Percentiles rank a stretch among this genome's conserved stretches.
Evolutionary conservation across 2,113 vertebrate genomes (phyloP).

Genomic region (Clarias macrocephalus): DNA sequence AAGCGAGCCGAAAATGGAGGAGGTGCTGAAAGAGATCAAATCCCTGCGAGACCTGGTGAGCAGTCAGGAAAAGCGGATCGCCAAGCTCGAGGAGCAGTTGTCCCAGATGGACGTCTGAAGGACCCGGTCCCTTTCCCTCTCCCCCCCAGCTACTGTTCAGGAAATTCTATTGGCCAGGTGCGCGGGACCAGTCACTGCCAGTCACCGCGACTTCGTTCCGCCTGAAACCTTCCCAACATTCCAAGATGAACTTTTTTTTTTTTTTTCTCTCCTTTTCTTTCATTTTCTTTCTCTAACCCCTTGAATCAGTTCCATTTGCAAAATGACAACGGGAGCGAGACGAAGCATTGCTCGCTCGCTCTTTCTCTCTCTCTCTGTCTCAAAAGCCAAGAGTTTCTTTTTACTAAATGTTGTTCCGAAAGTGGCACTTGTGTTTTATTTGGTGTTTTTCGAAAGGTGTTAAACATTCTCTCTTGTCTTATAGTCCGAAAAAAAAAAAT

Average conservation of each 20-base stretch:
- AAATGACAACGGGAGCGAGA: constrained; percentile 62
- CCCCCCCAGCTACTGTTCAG: constrained; percentile 67
- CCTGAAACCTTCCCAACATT: constrained; percentile 78
- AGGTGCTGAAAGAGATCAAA: constrained; percentile 93
- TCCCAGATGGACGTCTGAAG: constrained; percentile 86
- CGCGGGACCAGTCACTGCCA: constrained; percentile 72
- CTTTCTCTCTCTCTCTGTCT: neutral
- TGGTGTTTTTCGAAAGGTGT: constrained; percentile 68
- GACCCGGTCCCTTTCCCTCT: constrained; percentile 38
- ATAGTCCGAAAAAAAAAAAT: constrained; percentile 42
- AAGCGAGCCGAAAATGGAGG: constrained; percentile 90
- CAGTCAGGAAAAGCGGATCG: constrained; percentile 91
- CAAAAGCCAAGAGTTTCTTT: constrained; percentile 46
- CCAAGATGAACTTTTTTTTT: constrained; percentile 76
- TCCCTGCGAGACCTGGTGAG: constrained; percentile 91
- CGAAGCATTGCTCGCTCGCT: constrained; percentile 57
- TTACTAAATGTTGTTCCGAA: constrained; percentile 65
- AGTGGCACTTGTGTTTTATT: constrained; percentile 36
- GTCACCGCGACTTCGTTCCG: constrained; percentile 71
- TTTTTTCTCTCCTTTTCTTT: constrained; percentile 54
- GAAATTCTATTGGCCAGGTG: constrained; percentile 70
- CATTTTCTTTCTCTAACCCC: constrained; percentile 66
- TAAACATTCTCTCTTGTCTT: constrained; percentile 57
- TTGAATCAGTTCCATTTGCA: constrained; percentile 65
- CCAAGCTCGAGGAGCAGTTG: constrained; percentile 94